A percentile compares a stretch with the other conserved stretches of the same genome.
Conservation (phyloP, 2,888 invertebrate genomes). For the Dynastes hyllus region DNA sequence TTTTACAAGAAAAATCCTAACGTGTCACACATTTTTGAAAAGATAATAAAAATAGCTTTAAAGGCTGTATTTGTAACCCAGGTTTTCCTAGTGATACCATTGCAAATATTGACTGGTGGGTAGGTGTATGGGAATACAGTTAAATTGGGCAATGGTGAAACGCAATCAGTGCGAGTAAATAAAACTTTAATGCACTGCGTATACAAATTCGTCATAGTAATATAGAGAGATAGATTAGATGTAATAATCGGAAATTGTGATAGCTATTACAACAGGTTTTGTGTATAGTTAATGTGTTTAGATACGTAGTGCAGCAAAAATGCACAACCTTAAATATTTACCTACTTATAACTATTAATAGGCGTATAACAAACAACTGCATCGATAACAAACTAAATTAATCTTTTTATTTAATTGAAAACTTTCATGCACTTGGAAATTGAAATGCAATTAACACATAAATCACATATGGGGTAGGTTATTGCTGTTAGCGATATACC, state of each 20-base stretch:
- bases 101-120: too few relatives aligned
- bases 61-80: too few relatives aligned
- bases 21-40: too few relatives aligned
- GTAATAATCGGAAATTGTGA: neutral
- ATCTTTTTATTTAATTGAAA: neutral
- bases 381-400: neutral
- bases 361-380: neutral
- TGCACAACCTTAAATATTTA: neutral
- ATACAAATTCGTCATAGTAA: neutral
- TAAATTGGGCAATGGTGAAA: neutral
- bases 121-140: too few relatives aligned
- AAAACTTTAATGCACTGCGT: neutral
- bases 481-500: too few relatives aligned
- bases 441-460: neutral
- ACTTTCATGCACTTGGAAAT: neutral
- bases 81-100: too few relatives aligned
- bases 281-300: neutral
- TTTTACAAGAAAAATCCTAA: too few relatives aligned
- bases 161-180: neutral
- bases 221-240: neutral
- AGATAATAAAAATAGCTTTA: too few relatives aligned
- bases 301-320: neutral
- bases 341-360: conserved; percentile 10
- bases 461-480: too few relatives aligned
- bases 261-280: neutral